Evolutionary conservation across 2,888 invertebrate species (phyloP).

Genomic region (Nebria salina): DNA sequence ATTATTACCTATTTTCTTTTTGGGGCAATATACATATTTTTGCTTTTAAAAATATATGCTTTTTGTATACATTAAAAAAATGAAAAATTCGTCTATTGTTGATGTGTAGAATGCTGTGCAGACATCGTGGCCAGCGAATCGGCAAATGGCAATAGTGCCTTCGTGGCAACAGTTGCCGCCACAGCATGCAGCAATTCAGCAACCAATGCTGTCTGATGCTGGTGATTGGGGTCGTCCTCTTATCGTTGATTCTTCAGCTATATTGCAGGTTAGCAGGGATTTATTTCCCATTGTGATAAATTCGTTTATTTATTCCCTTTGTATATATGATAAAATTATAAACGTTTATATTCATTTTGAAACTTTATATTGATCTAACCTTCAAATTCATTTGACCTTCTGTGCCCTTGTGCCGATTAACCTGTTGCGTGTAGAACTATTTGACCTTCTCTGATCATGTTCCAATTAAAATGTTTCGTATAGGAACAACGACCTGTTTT

Average conservation of each 20-base stretch:
- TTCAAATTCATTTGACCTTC: no score
- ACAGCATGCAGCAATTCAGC: constrained; percentile 70
- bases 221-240: constrained; percentile 79
- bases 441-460: background rate
- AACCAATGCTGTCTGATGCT: constrained; percentile 70
- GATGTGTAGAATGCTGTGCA: constrained; percentile 69
- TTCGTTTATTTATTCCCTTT: no score
- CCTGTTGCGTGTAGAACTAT: no score
- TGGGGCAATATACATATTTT: background rate
- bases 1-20: constrained; percentile 20
- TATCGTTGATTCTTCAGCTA: constrained; percentile 79
- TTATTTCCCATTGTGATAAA: background rate
- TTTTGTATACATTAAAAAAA: background rate
- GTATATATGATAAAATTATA: no score
- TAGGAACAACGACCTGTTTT: constrained; percentile 70
- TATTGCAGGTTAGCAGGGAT: constrained; percentile 68
- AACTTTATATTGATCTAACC: background rate
- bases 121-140: constrained; percentile 75
- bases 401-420: no score
- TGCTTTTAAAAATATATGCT: no score
- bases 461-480: background rate
- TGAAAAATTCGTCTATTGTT: background rate
- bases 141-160: constrained; percentile 85
- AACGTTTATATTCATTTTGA: no score
- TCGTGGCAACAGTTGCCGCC: constrained; percentile 84